These are phyloP conservation scores for Thamnaconus septentrionalis DNA, from an alignment of 2,113 vertebrate genomes.

Conservation along the genomic window DNA sequence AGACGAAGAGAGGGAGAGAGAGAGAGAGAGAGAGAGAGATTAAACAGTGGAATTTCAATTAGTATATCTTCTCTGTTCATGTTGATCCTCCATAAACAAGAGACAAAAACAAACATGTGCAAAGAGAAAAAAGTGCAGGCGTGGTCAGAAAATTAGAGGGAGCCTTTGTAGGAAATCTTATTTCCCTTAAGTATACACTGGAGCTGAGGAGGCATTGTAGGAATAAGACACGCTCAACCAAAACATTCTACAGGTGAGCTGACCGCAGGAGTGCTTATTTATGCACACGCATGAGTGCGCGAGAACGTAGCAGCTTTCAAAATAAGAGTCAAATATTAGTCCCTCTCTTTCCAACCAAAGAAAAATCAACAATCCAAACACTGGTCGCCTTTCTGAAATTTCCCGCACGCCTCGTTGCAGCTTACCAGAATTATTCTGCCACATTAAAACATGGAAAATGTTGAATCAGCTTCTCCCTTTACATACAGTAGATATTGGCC, in stretches of 20 bases:
- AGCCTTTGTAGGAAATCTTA: slow-evolving; percentile 20
- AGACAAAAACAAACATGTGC: slow-evolving; percentile 7
- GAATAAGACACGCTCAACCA: slow-evolving; percentile 45
- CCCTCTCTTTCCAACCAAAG: slow-evolving; percentile 64
- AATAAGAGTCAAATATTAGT: slow-evolving; percentile 65
- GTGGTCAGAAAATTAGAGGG: not conserved
- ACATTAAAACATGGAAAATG: slow-evolving; percentile 75
- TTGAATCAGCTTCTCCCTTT: slow-evolving; percentile 66
- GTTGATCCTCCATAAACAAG: not conserved
- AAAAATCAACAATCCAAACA: slow-evolving; percentile 70
- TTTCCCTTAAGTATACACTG: slow-evolving; percentile 19
- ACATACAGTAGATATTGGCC: slow-evolving; percentile 61
- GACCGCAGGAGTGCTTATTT: slow-evolving; percentile 65
- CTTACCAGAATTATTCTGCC: slow-evolving; percentile 71
- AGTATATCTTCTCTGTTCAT: too few species aligned
- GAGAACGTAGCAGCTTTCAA: slow-evolving; percentile 62
- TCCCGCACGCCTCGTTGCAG: slow-evolving; percentile 61
- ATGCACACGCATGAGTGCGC: slow-evolving; percentile 56
- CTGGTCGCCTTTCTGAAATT: slow-evolving; percentile 62
- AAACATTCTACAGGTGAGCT: slow-evolving; percentile 63
- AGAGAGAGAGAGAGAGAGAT: not conserved
- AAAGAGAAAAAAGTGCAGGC: not conserved
- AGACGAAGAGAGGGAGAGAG: not conserved
- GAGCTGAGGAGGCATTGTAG: slow-evolving; percentile 50
- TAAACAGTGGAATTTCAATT: slow-evolving; percentile 6